Evolutionary conservation across 2,797 vertebrate genomes (phyloP), one percentile per base, ranked within the genome.

Genomic region (Amazonetta brasiliensis): DNA sequence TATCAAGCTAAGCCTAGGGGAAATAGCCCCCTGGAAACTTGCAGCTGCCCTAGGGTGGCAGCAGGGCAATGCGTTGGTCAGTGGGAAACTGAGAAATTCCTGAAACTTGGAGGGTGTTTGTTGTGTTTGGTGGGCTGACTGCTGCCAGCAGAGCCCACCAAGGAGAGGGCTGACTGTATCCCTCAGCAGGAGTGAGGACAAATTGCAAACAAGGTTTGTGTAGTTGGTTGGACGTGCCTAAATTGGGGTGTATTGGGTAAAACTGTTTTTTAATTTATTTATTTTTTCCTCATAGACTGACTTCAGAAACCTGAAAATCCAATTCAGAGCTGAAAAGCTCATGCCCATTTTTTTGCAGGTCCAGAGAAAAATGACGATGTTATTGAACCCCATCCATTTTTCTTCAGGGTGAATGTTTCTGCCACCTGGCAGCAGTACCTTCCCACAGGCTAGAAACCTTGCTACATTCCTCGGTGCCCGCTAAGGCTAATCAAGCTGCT

Each of bases 401-500:
- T 67, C 74, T 81, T 82, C 30, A 52, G 43, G 58, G 79, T 39
- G 48, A 59, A 63, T 75, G 41, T 72, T 92, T 84, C 58, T 62
- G 67, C 58, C 50, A 52, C 44, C 67, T 90, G 63, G 71, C 75
- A 84, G 48, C 89, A 77, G 44, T 8, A 7, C 54, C 62, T 87
- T 78, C 62, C 76, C 20, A 7, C 41, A 72, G 83, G 63, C 33
- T 54, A 62, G 79, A 78, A 75, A 68, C 43, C 1, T 1, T 60
- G 63, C 67, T 79, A 12, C 1, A 3, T 56, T 92, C 37, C 74
- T 73, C 41, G 12, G 26, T 89, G 22, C 39, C 58, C 2, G 0
- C 46, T 60, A 60, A 82, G 56, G 63, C 67, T 84, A 89, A 84
- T 94, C 89, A 82, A 64, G 52, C 44, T 85, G 28, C 12, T 89